These are phyloP conservation scores for Rhinopithecus roxellana DNA, from an alignment of 2,113 vertebrate species.

Conservation along the genomic window DNA sequence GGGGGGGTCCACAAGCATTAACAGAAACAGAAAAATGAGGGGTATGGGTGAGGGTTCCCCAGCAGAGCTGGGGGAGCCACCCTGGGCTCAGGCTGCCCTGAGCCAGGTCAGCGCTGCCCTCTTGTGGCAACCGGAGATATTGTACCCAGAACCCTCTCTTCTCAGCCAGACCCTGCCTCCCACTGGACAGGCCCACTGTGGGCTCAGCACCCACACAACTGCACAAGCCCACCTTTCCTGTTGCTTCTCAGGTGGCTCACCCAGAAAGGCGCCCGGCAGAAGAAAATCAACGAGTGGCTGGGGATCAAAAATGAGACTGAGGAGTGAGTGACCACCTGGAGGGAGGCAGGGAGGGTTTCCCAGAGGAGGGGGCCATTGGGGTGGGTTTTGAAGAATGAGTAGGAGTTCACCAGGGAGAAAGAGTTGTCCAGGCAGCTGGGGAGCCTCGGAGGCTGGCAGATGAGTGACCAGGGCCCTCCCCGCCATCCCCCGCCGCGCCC, in stretches of 20 bases:
- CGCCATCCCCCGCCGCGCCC: not conserved
- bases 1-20: not conserved
- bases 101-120: not conserved
- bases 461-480: not conserved
- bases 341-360: conserved; percentile 11
- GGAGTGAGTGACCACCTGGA: conserved; percentile 82
- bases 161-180: not conserved
- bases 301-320: conserved; percentile 88
- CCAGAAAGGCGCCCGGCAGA: conserved; percentile 88
- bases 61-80: not conserved
- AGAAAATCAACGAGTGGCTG: conserved; percentile 90
- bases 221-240: not conserved
- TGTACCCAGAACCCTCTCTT: no score
- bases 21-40: not conserved
- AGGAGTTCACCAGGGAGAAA: not conserved
- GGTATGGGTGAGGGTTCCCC: not conserved
- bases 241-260: conserved; percentile 85
- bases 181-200: not conserved
- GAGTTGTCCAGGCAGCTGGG: not conserved
- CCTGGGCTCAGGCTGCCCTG: not conserved
- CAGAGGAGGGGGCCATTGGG: not conserved
- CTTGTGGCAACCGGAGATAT: not conserved
- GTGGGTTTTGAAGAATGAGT: not conserved
- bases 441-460: not conserved
- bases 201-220: rapidly evolving